Evolutionary conservation across 2,888 invertebrate genomes (phyloP), one percentile per base, ranked within the genome.

Genomic region (Crossocerus cetratus): DNA sequence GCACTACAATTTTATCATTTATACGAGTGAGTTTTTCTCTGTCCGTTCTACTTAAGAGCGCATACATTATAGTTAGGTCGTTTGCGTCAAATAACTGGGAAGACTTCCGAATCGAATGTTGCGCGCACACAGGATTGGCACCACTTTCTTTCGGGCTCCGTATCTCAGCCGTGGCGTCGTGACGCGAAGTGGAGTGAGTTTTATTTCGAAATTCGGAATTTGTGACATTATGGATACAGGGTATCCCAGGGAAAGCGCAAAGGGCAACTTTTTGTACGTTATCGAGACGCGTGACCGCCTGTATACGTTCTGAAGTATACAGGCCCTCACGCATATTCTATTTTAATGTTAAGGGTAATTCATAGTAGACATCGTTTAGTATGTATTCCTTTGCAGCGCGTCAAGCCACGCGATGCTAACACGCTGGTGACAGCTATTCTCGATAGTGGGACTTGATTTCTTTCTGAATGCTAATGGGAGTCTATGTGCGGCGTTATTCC

Each of bases 21-120:
- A 54, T 78, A 72, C 53, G 79, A 81, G 76, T 77, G 77, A 76
- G 64, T 77, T 77, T 76, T 49, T 77, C 65, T 72, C 65, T 72
- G 70, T 76, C 64, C 67, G 63, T 65, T 60, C 67, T 72, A 65
- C 56, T 77, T 64, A 69, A 72, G 42, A 22, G 14, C 21, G 18
- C n/a, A 64, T 58, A 23, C 69, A 59, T 65, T 76, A 57, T 57
- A 68, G 69, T 74, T 61, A 65, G 22, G 65, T 63, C 65, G 49
- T 68, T 58, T 74, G 64, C 62, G 69, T 77, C 55, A 44, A 23
- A 20, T 68, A 60, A 70, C 69, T 78, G 72, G 68, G 65, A 68
- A 70, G 54, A 59, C 65, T 64, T 21, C 42, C 44, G 32, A 58
- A 49, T 49, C 49, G 49, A 49, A 23, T 23, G 16, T 57, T n/a